phyloP scores from a whole-genome alignment of 2,113 vertebrate species.

The Hiodon tergisus region DNA sequence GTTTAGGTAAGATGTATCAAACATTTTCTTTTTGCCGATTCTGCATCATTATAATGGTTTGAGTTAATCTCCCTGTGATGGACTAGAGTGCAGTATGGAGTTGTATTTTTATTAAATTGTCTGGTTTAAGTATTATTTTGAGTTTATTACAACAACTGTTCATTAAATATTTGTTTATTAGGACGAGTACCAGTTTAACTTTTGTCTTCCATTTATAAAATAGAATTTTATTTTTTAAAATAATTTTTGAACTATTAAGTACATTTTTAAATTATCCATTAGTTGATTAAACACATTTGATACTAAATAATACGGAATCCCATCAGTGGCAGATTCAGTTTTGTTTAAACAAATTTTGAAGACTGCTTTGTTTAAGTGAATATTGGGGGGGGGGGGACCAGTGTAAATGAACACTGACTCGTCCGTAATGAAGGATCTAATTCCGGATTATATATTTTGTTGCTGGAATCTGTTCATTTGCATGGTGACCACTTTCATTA shows the following conservation, averaged over 20 bases:
- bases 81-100: neutral
- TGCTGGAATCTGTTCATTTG: too few species aligned
- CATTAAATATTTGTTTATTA: neutral
- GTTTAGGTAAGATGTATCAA: neutral
- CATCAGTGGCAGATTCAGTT: too few species aligned
- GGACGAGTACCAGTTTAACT: neutral
- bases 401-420: too few species aligned
- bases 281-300: too few species aligned
- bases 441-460: too few species aligned
- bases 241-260: constrained; percentile 22
- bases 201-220: neutral
- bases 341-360: too few species aligned
- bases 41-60: neutral
- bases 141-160: neutral
- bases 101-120: neutral
- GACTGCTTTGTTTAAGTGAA: too few species aligned
- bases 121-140: constrained; percentile 5
- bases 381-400: too few species aligned
- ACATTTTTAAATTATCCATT: too few species aligned
- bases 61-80: neutral
- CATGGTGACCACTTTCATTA: too few species aligned
- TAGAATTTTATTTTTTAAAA: constrained; percentile 8
- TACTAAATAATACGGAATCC: too few species aligned
- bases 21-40: neutral
- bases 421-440: too few species aligned